Base-by-base conservation (phyloP, 2,797 vertebrate species). In the Hephaestus fuliginosus region DNA sequence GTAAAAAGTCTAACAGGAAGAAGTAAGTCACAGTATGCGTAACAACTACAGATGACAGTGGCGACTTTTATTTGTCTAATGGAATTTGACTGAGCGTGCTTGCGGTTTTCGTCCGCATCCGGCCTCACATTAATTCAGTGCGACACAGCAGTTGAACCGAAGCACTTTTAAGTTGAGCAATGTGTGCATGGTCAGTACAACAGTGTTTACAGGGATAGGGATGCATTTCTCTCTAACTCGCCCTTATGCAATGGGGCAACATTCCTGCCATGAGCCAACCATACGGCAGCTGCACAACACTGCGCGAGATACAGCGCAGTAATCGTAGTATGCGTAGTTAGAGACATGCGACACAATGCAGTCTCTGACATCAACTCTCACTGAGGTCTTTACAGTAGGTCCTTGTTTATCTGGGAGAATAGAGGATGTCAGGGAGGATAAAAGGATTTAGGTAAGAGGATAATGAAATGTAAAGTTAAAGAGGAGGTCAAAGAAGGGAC, bases 401-500 rank as follows among this genome's bases (percentile, higher is more conserved):
- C 61, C 63, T 55, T 79, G 79, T 89, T 89, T 87, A 84, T 87
- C 76, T 56, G 33, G 25, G 63, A 58, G 81, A 84, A 76, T 64
- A 69, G 41, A 81, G 87, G 76, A 84, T 72, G 85, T 78, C 18
- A 13, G 65, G 30, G 82, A 66, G 79, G 88, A 85, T 90, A 83
- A 89, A 84, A 65, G 83, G 89, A 91, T 92, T 90, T n/a, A 53
- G 81, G 77, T 91, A 91, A 93, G 90, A 91, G 82, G 89, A 93
- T 94, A 85, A 91, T 82, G 76, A 82, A 84, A 86, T 80, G 84
- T 88, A 82, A 78, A 85, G 83, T 80, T 86, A 72, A 78, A 88
- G 86, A 86, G 70, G 62, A 88, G 86, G 89, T 88, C 84, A 85
- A 18, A 72, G 74, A 49, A 74, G 89, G 87, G 86, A 58, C 74